Evolutionary conservation across 2,797 vertebrate species (phyloP).

Genomic region (Denticeps clupeoides): DNA sequence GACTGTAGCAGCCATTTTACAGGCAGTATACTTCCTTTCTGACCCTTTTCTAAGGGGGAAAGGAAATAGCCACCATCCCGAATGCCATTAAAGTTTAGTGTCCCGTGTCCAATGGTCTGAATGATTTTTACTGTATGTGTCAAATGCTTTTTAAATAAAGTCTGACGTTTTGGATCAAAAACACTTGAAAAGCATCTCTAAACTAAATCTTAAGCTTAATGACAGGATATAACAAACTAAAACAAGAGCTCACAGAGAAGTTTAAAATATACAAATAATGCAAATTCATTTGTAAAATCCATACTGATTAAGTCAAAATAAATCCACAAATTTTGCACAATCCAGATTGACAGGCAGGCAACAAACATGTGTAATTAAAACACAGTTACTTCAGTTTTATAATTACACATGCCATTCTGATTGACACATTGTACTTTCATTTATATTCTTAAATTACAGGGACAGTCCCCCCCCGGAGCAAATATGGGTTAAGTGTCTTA

Average conservation of each 20-base stretch:
- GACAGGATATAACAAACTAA: neutral
- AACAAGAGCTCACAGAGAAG: neutral
- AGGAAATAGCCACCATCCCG: neutral
- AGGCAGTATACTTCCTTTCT: neutral
- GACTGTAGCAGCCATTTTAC: neutral
- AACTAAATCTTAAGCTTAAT: neutral
- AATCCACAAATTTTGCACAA: too few species aligned
- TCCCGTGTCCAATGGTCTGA: neutral
- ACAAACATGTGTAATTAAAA: too few species aligned
- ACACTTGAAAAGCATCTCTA: neutral
- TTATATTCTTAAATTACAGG: too few species aligned
- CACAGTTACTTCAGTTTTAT: too few species aligned
- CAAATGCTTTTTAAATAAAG: neutral
- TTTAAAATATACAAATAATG: too few species aligned
- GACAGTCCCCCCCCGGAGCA: too few species aligned
- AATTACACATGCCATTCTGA: too few species aligned
- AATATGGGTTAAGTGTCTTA: too few species aligned
- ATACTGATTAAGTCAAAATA: too few species aligned
- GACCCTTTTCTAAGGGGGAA: neutral
- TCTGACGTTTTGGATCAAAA: neutral
- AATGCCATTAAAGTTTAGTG: neutral
- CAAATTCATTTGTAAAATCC: too few species aligned
- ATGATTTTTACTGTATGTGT: neutral
- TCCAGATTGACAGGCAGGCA: too few species aligned
- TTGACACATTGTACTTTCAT: too few species aligned